These are phyloP conservation scores for Alectura lathami DNA, from an alignment of 2,113 vertebrate genomes.

Conservation along the genomic window DNA sequence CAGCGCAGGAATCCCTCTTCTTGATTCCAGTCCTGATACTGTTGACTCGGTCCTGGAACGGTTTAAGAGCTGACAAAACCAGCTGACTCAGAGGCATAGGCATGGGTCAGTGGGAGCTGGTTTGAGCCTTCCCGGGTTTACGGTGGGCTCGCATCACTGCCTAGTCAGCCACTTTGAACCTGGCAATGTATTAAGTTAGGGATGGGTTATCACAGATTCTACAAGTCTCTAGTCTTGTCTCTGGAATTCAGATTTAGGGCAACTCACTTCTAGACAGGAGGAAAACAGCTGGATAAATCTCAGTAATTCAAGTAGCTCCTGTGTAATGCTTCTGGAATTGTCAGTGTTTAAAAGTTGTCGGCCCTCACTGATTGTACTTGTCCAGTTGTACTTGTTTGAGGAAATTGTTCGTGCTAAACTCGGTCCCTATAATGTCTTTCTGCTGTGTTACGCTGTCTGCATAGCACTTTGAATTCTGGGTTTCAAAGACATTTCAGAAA, in stretches of 20 bases:
- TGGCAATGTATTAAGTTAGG: not conserved
- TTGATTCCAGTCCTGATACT: not conserved
- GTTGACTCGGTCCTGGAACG: not conserved
- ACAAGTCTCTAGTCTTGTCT: not conserved
- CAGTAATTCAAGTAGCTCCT: not conserved
- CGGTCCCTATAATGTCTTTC: not conserved
- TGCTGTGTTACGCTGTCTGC: not conserved
- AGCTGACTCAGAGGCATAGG: not conserved
- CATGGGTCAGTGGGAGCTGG: not conserved
- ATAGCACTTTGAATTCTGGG: not conserved
- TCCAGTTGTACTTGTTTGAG: not conserved
- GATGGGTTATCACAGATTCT: not conserved
- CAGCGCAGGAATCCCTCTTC: not conserved
- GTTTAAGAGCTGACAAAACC: not conserved
- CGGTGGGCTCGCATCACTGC: not conserved
- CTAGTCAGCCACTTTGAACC: not conserved
- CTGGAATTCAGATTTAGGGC: not conserved
- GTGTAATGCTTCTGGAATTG: not conserved
- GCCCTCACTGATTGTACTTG: not conserved
- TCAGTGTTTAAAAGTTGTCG: not conserved
- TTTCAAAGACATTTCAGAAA: slow-evolving; percentile 38
- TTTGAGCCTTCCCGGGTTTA: not conserved
- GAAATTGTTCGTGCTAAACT: not conserved
- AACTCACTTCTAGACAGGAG: not conserved
- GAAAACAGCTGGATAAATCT: not conserved